Base-by-base conservation (phyloP, 1,140 invertebrate genomes). In the Drosophila cardini region DNA sequence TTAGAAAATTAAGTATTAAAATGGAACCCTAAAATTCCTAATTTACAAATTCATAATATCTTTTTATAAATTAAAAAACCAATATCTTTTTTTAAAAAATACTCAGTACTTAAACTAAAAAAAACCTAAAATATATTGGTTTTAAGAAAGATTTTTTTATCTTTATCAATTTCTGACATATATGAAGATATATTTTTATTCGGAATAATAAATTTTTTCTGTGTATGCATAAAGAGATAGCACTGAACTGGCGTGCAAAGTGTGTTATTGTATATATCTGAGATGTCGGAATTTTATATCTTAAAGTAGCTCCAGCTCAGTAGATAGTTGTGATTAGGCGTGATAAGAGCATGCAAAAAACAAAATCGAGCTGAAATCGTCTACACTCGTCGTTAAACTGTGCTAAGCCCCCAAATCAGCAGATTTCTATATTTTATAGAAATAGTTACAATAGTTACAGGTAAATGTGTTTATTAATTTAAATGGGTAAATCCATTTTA, bases 241-340 rank as follows among this genome's bases (percentile, higher is more conserved):
- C 34, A 50, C 34, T 15, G 15, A 67, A 38, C 40, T 42, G 32
- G 26, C 15, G 32, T 38, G 46, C 32, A 21, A 21, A 34, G 56
- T 34, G 21, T 50, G 18, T 60, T 1, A 43, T 55, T 63, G 11
- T 70, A 32, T 43, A 34, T 34, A 64, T 65, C 36, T 43, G 34
- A 55, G 34, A 40, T 43, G 55, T 57, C 18, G 38, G 18, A 38
- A 53, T 53, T 50, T 63, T 21, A 58, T 70, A 76, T 75, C 72
- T 65, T 64, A 52, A 58, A 56, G 52, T 42, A 16, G n/a, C 40
- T 16, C 8, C 52, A 58, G 65, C 73, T 89, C 84, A 87, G 84
- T 87, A 64, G 80, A 84, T 72, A 76, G 50, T 71, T 67, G 84
- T 64, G 80, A 89, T 89, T 89, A 89, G 76, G 21, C 56, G 84